phyloP scores from a whole-genome alignment of 1,140 invertebrate species.

The Saxidomus purpurata region DNA sequence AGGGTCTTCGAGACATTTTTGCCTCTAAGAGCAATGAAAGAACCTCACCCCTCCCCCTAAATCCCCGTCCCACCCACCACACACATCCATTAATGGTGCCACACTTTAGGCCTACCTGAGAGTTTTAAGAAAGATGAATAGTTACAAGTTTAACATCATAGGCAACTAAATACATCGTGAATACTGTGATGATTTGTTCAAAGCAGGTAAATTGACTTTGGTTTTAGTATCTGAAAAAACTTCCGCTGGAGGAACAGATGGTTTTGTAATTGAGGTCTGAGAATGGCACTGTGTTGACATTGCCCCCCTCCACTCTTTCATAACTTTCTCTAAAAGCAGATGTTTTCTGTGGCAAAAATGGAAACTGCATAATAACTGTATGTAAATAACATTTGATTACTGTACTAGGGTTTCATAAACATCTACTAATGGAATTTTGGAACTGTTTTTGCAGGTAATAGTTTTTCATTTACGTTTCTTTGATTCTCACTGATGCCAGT shows the following conservation, averaged over 20 bases:
- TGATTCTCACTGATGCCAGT: not conserved
- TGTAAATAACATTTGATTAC: constrained; percentile 53
- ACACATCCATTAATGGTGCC: too few relatives aligned
- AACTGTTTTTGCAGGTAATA: constrained; percentile 24
- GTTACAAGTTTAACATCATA: too few relatives aligned
- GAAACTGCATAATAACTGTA: constrained; percentile 8
- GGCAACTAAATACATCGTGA: too few relatives aligned
- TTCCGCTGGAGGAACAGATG: constrained; percentile 17
- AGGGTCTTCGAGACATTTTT: too few relatives aligned
- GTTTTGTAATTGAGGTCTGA: constrained; percentile 4
- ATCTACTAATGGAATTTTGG: constrained; percentile 20
- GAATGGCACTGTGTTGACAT: constrained; percentile 25
- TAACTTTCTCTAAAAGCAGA: constrained; percentile 53
- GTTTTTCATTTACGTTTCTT: not conserved
- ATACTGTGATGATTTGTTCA: too few relatives aligned
- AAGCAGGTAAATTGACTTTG: too few relatives aligned
- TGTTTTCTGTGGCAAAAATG: constrained; percentile 13
- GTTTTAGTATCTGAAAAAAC: too few relatives aligned
- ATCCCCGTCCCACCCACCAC: too few relatives aligned
- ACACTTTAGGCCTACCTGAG: too few relatives aligned
- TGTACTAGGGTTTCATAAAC: constrained; percentile 36
- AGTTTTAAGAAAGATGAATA: too few relatives aligned
- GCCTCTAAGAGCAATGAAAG: too few relatives aligned
- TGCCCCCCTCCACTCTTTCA: constrained; percentile 39
- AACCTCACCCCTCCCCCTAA: too few relatives aligned